Conservation (phyloP, 1,140 invertebrate genomes). For the fruit fly (Drosophila melanogaster) region Release_6_plus_ISO1_MT NT_033777.3:29449501-29450000, state of each 20-base stretch:
- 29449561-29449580: conserved; percentile 34
- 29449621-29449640: conserved; percentile 22
- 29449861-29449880: conserved; percentile 51
- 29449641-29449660: conserved; percentile 2
- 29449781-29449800: not conserved
- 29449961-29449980: conserved; percentile 32
- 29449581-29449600: conserved; percentile 9
- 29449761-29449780: conserved; percentile 51
- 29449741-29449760: conserved; percentile 28
- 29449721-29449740: conserved; percentile 46
- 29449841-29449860: conserved; percentile 58
- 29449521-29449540: conserved; percentile 47
- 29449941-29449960: conserved; percentile 23
- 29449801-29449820: conserved; percentile 37
- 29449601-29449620: conserved; percentile 20
- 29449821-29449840: conserved; percentile 79
- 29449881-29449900: conserved; percentile 81
- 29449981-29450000: conserved; percentile 71
- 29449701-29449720: conserved; percentile 41
- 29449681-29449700: conserved; percentile 22
- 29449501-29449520: conserved; percentile 9
- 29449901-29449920: conserved; percentile 61
- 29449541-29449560: conserved; percentile 38
- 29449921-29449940: no score
- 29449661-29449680: conserved; percentile 10